A percentile compares a stretch with the other conserved stretches of the same genome.
Evolutionary conservation across 1,140 invertebrate genomes (phyloP).

Genomic region (Pseudomyrmex pallidus): DNA sequence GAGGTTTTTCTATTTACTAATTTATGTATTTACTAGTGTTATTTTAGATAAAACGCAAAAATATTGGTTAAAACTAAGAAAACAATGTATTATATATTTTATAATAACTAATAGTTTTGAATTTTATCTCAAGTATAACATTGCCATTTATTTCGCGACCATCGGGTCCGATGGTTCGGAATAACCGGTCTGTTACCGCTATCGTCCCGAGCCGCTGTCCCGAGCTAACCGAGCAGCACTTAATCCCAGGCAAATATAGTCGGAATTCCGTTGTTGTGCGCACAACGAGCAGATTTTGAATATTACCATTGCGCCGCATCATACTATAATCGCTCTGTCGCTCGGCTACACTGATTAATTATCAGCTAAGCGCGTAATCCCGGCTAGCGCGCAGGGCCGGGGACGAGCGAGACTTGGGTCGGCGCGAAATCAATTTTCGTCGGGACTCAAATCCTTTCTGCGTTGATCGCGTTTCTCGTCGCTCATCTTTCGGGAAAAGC

Average conservation of each 20-base stretch:
- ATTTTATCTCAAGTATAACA: no score
- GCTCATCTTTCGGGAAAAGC: no score
- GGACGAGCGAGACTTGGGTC: constrained; percentile 37
- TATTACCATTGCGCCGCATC: constrained; percentile 63
- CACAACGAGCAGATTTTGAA: constrained; percentile 67
- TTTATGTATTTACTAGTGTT: no score
- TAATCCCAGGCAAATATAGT: constrained; percentile 73
- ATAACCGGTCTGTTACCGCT: constrained; percentile 44
- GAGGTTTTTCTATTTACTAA: no score
- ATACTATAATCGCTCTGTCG: constrained; percentile 71
- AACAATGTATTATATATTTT: no score
- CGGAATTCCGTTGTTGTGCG: constrained; percentile 75
- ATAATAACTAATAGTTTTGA: no score
- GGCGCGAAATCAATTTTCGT: constrained; percentile 43
- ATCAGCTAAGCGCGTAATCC: constrained; percentile 70
- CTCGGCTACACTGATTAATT: constrained; percentile 73
- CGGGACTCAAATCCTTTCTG: constrained; percentile 29
- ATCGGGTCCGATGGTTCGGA: constrained; percentile 52
- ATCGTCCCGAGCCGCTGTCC: constrained; percentile 62
- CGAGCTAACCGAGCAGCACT: constrained; percentile 60
- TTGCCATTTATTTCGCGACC: no score
- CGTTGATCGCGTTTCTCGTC: not conserved
- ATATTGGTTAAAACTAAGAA: no score
- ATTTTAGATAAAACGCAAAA: no score
- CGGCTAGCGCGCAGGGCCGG: constrained; percentile 12